These are phyloP conservation scores for Puntigrus tetrazona DNA, from an alignment of 2,113 vertebrate species.

Conservation along the genomic window DNA sequence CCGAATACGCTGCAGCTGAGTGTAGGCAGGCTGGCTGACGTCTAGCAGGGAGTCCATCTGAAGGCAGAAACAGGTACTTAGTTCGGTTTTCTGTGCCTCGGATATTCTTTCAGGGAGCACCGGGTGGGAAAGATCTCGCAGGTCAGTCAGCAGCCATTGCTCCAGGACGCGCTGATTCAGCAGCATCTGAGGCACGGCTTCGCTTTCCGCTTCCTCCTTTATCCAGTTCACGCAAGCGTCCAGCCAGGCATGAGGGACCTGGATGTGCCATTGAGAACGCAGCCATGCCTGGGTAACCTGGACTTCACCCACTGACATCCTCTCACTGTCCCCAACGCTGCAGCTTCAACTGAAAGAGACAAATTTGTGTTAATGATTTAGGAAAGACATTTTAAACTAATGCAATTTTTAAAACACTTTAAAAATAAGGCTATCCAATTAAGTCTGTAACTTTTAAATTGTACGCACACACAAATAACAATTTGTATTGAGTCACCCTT, in stretches of 20 bases:
- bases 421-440: background rate
- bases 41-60: constrained; percentile 94
- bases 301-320: constrained; percentile 74
- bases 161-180: constrained; percentile 90
- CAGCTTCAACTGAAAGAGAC: background rate
- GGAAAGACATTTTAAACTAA: background rate
- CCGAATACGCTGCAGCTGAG: constrained; percentile 85
- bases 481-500: no score
- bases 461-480: no score
- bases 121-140: constrained; percentile 85
- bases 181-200: constrained; percentile 78
- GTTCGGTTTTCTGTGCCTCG: constrained; percentile 79
- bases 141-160: constrained; percentile 94
- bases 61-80: constrained; percentile 86
- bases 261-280: constrained; percentile 83
- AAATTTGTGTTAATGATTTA: background rate
- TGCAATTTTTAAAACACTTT: background rate
- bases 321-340: constrained; percentile 7
- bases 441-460: no score
- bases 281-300: constrained; percentile 85
- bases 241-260: constrained; percentile 87
- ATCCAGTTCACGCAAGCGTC: constrained; percentile 93
- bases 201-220: constrained; percentile 79
- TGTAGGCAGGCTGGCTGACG: constrained; percentile 89
- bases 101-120: constrained; percentile 83